Evolutionary conservation across 1,140 invertebrate species (phyloP), one percentile per base, ranked within the genome.

Genomic region (Microplitis mediator): DNA sequence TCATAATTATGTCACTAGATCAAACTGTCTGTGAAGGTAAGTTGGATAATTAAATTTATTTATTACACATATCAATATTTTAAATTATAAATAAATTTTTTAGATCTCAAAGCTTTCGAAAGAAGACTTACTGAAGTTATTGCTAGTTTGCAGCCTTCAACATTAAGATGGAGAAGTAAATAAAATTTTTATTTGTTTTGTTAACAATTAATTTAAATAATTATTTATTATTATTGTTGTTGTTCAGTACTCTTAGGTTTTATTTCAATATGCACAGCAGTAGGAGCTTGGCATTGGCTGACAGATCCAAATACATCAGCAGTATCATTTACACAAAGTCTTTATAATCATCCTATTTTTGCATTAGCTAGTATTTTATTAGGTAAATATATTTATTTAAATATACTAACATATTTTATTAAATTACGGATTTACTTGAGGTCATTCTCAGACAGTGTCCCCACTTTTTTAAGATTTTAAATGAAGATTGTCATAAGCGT

Each of bases 21-120:
- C 92, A 93, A 86, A 93, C 92, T 54, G 91, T 92, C 73, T 93
- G 92, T 81, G 92, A 93, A 90, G 92, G 92, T 92, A 89, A 81
- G 11, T 72, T 75, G 66, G 72, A 54, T 70, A 71, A 74, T 71
- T 54, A 69, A 70, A 31, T 3, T 39, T 50, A 61, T 39, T 14
- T 58, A 74, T 76, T 75, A 11, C 61, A 54, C 51, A 11, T 69
- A n/a, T 60, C 50, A 60, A 60, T 35, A 69, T 73, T 69, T 60
- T 32, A 66, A 78, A 14, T 51, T 68, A 52, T 13, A 13, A 74
- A 62, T 66, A 85, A 85, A 82, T 83, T 79, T 92, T 92, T 81
- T 87, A 98, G 97, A 98, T 91, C 89, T 99, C 75, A 98, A 98
- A 88, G 97, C 97, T 39, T 99, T 98, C 88, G 97, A 98, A 85